Evolutionary conservation across 2,888 invertebrate species (phyloP).

Genomic region (Petrolisthes manimaculis): DNA sequence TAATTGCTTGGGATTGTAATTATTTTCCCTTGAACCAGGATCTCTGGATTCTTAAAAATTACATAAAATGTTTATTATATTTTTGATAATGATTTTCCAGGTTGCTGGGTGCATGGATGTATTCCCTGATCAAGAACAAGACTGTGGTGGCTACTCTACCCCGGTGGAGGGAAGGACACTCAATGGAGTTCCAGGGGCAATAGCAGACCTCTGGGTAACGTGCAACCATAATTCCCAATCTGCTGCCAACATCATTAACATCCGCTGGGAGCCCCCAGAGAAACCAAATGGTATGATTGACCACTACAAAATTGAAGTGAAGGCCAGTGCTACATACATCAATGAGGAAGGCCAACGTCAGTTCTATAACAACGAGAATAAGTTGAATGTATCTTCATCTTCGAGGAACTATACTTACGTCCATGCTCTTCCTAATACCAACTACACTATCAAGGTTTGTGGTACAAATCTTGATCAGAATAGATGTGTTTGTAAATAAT

Average conservation of each 20-base stretch:
- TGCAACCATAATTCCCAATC: constrained; percentile 78
- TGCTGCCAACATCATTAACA: constrained; percentile 76
- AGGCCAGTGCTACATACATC: constrained; percentile 74
- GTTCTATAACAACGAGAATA: constrained; percentile 76
- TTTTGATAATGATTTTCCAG: neutral
- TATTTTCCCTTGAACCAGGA: too few species aligned
- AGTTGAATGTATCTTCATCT: constrained; percentile 75
- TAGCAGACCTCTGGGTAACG: constrained; percentile 75
- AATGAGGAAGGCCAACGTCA: constrained; percentile 73
- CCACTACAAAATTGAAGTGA: constrained; percentile 79
- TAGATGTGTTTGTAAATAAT: neutral
- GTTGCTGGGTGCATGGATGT: constrained; percentile 54
- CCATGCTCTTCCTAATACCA: constrained; percentile 82
- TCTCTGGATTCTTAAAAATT: too few species aligned
- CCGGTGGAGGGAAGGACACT: constrained; percentile 56
- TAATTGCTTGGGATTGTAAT: too few species aligned
- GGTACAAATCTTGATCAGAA: neutral
- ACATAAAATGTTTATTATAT: too few species aligned
- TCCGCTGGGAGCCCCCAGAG: constrained; percentile 81
- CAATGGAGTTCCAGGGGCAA: constrained; percentile 50
- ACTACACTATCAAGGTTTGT: constrained; percentile 78
- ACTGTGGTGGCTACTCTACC: constrained; percentile 53
- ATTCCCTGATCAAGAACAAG: constrained; percentile 32
- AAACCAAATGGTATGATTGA: constrained; percentile 84
- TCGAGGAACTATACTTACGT: constrained; percentile 73